Conservation (phyloP, 2,113 vertebrate genomes). For the Trachemys scripta region DNA sequence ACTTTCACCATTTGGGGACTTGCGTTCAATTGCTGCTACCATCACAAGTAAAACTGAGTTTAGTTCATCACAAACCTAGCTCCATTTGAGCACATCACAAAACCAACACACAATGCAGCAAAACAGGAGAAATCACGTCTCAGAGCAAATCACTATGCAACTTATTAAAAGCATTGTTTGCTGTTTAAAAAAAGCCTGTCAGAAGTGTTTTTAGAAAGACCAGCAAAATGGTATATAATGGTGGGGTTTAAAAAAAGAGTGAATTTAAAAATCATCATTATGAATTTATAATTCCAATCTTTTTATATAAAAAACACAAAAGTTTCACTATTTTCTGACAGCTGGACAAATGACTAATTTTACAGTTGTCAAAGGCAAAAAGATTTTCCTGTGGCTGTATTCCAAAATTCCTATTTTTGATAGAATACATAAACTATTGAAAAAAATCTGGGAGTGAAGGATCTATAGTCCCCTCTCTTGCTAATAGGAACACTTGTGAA, state of each 20-base stretch:
- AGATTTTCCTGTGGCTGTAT: background rate
- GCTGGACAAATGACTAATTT: background rate
- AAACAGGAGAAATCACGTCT: constrained; percentile 24
- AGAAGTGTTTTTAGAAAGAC: background rate
- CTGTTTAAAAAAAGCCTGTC: background rate
- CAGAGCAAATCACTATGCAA: background rate
- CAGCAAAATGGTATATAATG: background rate
- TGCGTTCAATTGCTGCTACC: background rate
- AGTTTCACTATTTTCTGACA: background rate
- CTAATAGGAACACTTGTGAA: fast-evolving
- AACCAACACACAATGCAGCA: background rate
- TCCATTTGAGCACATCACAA: fast-evolving
- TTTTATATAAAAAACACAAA: background rate
- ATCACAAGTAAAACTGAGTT: constrained; percentile 12
- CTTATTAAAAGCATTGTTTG: background rate
- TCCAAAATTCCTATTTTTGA: background rate
- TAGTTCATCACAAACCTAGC: background rate
- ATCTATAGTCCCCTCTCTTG: background rate
- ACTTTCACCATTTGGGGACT: background rate
- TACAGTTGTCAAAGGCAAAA: background rate
- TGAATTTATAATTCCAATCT: background rate
- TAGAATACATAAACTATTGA: fast-evolving
- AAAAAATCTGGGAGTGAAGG: background rate
- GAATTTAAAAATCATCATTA: background rate
- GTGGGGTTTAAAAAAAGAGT: background rate